Percentiles rank a stretch among this genome's conserved stretches.
Conservation (phyloP, 2,888 invertebrate genomes). For the Tinea pellionella region DNA sequence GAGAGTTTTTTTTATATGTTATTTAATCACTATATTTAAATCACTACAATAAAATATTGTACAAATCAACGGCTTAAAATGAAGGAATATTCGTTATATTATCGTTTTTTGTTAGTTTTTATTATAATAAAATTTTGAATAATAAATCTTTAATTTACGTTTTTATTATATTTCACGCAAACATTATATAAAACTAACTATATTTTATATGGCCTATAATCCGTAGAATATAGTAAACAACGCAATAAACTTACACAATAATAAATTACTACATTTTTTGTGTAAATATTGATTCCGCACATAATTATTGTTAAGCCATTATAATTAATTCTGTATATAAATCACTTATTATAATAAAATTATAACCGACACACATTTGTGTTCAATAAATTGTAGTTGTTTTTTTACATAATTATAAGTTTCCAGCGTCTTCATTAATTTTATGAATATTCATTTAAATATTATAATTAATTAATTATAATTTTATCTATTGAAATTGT, state of each 20-base stretch:
- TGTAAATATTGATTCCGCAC: neutral
- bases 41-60: no score
- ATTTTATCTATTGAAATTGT: no score
- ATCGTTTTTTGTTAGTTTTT: no score
- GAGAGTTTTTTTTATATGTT: no score
- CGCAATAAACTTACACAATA: neutral
- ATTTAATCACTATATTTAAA: no score
- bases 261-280: neutral
- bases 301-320: neutral
- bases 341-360: neutral
- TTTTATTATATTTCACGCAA: neutral
- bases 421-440: neutral
- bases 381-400: neutral
- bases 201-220: neutral
- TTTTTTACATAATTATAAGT: neutral
- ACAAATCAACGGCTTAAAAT: no score
- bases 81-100: no score
- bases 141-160: neutral
- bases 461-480: no score
- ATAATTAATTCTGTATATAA: neutral
- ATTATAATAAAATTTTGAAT: no score
- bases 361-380: neutral
- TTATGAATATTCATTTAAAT: no score
- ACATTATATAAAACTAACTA: neutral
- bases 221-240: neutral